These are phyloP conservation scores for Adela reaumurella DNA, from an alignment of 2,888 invertebrate genomes.

Conservation along the genomic window DNA sequence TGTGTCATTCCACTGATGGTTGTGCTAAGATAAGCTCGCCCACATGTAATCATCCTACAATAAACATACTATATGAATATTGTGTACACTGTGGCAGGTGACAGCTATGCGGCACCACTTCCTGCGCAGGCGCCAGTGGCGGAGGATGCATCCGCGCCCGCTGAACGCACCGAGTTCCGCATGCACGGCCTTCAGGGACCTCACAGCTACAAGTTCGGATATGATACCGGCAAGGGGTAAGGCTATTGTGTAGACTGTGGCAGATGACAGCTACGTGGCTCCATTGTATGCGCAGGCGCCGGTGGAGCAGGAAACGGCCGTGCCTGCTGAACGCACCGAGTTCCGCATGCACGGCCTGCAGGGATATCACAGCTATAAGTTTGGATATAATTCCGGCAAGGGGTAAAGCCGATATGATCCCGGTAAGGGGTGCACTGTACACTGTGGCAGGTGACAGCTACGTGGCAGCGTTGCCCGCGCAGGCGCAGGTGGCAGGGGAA, in stretches of 20 bases:
- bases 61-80: too few species aligned
- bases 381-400: constrained; percentile 80
- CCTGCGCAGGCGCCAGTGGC: constrained; percentile 18
- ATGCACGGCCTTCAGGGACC: constrained; percentile 81
- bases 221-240: constrained; percentile 81
- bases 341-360: constrained; percentile 81
- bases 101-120: constrained; percentile 23
- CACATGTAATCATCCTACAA: too few species aligned
- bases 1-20: too few species aligned
- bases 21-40: too few species aligned
- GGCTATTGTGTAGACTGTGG: too few species aligned
- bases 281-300: constrained; percentile 20
- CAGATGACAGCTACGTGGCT: constrained; percentile 26
- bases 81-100: constrained; percentile 22
- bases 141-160: constrained; percentile 25
- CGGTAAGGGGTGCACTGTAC: too few species aligned
- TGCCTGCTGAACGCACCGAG: constrained; percentile 56
- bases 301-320: constrained; percentile 18
- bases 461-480: constrained; percentile 20
- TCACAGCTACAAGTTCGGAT: constrained; percentile 79
- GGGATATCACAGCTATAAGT: constrained; percentile 79
- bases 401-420: too few species aligned
- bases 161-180: constrained; percentile 68
- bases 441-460: constrained; percentile 24
- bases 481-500: constrained; percentile 16